A percentile compares a stretch with the other conserved stretches of the same genome.
These are phyloP conservation scores for Nephrotoma guestfalica DNA, from an alignment of 2,888 invertebrate species.

Conservation along the genomic window DNA sequence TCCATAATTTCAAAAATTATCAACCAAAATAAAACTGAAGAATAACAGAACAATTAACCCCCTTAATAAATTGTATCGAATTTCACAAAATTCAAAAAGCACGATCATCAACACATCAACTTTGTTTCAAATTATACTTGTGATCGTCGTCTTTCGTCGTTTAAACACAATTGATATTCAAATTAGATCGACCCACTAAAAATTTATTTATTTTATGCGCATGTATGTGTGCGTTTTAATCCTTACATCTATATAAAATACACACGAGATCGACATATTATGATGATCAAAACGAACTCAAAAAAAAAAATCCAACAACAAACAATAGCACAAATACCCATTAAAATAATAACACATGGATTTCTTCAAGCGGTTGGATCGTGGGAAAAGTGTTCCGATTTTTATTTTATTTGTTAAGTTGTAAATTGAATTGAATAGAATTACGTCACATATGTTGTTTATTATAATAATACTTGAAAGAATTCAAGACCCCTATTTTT, in stretches of 20 bases:
- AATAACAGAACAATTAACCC: background rate
- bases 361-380: background rate
- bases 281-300: background rate
- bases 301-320: background rate
- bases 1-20: background rate
- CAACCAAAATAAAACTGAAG: background rate
- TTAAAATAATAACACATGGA: conserved; percentile 1
- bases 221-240: background rate
- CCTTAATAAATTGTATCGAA: background rate
- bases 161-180: background rate
- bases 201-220: background rate
- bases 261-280: background rate
- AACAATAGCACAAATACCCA: background rate
- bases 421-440: background rate
- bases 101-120: background rate
- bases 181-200: background rate
- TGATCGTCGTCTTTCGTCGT: background rate
- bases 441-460: conserved; percentile 4
- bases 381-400: conserved; percentile 4
- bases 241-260: background rate
- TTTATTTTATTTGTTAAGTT: background rate
- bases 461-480: background rate
- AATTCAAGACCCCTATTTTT: background rate
- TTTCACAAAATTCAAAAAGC: background rate
- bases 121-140: background rate